phyloP scores from a whole-genome alignment of 2,797 vertebrate genomes.

The Hoplostethus atlanticus region DNA sequence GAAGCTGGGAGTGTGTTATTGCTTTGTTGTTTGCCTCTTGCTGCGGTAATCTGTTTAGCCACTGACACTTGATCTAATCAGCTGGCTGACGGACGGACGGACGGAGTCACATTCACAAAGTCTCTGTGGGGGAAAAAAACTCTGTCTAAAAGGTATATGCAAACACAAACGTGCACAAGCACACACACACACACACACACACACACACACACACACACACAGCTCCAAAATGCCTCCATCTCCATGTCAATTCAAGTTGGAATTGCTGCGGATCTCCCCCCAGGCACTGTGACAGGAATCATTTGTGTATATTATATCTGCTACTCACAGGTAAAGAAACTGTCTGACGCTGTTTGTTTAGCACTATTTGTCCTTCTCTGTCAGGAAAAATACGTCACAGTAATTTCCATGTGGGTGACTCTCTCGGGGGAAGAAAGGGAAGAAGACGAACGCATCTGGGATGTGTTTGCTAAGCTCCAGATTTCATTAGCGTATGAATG shows the following conservation, averaged over 20 bases:
- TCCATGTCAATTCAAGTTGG: conserved; percentile 40
- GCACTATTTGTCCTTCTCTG: conserved; percentile 36
- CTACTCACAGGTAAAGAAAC: conserved; percentile 44
- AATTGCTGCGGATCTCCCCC: conserved; percentile 36
- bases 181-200: not conserved
- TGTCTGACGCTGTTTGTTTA: conserved; percentile 32
- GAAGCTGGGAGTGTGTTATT: conserved; percentile 57
- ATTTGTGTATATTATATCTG: conserved; percentile 44
- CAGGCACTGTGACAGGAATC: conserved; percentile 28
- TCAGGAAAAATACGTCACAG: conserved; percentile 34
- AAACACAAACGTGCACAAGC: conserved; percentile 22
- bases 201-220: not conserved
- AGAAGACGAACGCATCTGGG: conserved; percentile 16
- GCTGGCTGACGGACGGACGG: conserved; percentile 48
- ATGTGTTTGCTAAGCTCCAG: conserved; percentile 34
- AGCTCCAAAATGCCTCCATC: conserved; percentile 2
- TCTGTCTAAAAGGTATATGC: conserved; percentile 33
- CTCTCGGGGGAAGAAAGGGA: conserved; percentile 6
- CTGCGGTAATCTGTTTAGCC: conserved; percentile 62
- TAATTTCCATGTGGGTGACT: conserved; percentile 23
- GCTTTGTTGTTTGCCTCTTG: conserved; percentile 51
- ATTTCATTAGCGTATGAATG: conserved; percentile 53
- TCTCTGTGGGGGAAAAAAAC: conserved; percentile 1
- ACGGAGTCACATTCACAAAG: conserved; percentile 20
- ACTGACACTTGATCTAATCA: conserved; percentile 67